Base-by-base conservation (phyloP, 2,888 invertebrate species). In the Cataglyphis cursor region DNA sequence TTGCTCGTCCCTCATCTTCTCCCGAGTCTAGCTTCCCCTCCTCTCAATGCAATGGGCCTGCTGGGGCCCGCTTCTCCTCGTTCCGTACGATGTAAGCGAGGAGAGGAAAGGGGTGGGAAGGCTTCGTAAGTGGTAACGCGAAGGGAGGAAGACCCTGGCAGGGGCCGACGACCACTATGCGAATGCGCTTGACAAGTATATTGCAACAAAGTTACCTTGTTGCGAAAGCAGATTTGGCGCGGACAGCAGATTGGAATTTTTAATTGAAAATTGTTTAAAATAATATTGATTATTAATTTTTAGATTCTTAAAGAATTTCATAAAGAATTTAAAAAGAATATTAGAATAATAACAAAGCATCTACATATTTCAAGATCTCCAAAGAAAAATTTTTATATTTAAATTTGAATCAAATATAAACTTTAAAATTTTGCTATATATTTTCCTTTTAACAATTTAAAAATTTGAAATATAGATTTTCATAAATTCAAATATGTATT, bases 141-240 rank as follows among this genome's bases (percentile, higher is more conserved):
- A 74, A 87, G 83, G 83, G 75, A 76, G 86, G 82, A 82, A 76
- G 83, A 84, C 83, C 66, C 84, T 84, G 85, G 85, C 89, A 86
- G 88, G 86, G 90, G 89, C 90, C 88, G 90, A 89, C 89, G 89
- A 90, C 90, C 91, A 88, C 88, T 90, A 85, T 35, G 51, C 68
- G 66, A 74, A 18, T 31, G 18, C 64, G 44, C 51, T 78, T 64
- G 81, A 73, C 88, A 80, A 89, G 73, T 86, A 89, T 84, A 51
- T 51, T 51, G 85, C 81, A 68, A 82, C 82, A 87, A 78, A 76
- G 38, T 59, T 72, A 72, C 24, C 75, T 51, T n/a, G 82, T 83
- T 86, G 78, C 72, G 65, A 82, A 61, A 66, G 70, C 81, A 62
- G 81, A 81, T 83, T 84, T 72, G 66, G 57, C 41, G 12, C 38